phyloP scores from a whole-genome alignment of 2,888 invertebrate species.

The Platycheirus rosarum region DNA sequence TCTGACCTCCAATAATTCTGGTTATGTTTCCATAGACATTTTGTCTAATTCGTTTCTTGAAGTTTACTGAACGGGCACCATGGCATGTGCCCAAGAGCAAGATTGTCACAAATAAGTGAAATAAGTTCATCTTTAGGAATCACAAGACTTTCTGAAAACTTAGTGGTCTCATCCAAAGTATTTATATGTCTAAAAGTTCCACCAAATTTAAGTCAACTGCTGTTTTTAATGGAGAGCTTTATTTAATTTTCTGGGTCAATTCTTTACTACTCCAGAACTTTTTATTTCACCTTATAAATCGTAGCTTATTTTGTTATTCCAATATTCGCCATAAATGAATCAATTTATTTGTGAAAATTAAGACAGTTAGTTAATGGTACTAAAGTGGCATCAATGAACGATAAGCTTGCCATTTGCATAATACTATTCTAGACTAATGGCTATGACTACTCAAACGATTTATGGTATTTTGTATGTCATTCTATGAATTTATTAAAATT shows the following conservation, averaged over 20 bases:
- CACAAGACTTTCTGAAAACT: constrained; percentile 45
- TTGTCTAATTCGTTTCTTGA: neutral
- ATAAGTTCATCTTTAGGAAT: constrained; percentile 15
- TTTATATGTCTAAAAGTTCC: neutral
- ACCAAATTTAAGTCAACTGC: neutral
- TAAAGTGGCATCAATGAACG: constrained; percentile 55
- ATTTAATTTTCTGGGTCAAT: constrained; percentile 8
- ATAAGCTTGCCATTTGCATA: constrained; percentile 44
- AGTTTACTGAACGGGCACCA: neutral
- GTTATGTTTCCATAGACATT: constrained; percentile 46
- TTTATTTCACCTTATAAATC: neutral
- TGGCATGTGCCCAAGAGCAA: neutral
- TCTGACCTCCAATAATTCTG: constrained; percentile 78
- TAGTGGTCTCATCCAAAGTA: neutral
- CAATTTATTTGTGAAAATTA: constrained; percentile 13
- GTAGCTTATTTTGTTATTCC: neutral
- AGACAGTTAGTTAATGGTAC: constrained; percentile 33
- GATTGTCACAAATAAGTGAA: neutral
- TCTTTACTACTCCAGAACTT: neutral
- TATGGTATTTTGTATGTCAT: neutral
- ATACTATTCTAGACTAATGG: constrained; percentile 18
- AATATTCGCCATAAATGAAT: constrained; percentile 19
- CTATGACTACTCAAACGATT: constrained; percentile 8
- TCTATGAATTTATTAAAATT: too few species aligned
- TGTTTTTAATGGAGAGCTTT: too few species aligned